A percentile compares a stretch with the other conserved stretches of the same genome.
These are phyloP conservation scores for Ciconia stormi DNA, from an alignment of 2,113 vertebrate genomes.

Conservation along the genomic window DNA sequence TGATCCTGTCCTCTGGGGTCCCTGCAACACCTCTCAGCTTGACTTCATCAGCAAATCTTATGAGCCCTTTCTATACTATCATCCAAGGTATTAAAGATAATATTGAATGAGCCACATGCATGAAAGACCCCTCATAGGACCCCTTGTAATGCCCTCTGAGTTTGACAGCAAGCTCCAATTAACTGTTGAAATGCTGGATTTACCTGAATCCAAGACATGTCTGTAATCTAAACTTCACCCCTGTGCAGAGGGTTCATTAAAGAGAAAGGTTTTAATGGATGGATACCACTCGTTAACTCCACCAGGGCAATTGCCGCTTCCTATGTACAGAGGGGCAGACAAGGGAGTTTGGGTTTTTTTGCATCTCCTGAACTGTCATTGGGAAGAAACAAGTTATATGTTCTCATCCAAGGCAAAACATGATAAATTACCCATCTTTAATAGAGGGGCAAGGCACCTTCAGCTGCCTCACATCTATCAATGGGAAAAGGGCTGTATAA, in stretches of 20 bases:
- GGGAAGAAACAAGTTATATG: not conserved
- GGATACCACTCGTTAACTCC: not conserved
- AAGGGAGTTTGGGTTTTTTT: not conserved
- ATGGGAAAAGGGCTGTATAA: not conserved
- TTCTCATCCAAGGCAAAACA: not conserved
- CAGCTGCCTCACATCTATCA: not conserved
- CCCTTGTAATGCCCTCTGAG: not conserved
- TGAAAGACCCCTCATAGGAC: not conserved
- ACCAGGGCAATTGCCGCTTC: not conserved
- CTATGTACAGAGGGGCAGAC: not conserved
- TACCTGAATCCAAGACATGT: not conserved
- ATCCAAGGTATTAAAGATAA: not conserved
- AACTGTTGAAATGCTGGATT: not conserved
- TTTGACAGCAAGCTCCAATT: not conserved
- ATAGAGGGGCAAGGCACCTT: not conserved
- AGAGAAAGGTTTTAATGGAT: not conserved
- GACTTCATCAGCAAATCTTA: constrained; percentile 14
- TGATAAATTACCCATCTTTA: not conserved
- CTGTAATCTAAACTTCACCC: not conserved
- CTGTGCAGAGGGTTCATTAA: not conserved
- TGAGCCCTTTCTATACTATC: not conserved
- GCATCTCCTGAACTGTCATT: not conserved
- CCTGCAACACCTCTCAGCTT: not conserved
- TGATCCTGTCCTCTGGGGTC: not conserved
- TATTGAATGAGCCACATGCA: not conserved